Conservation (phyloP, 2,113 vertebrate genomes). For the Hystrix brachyura region DNA sequence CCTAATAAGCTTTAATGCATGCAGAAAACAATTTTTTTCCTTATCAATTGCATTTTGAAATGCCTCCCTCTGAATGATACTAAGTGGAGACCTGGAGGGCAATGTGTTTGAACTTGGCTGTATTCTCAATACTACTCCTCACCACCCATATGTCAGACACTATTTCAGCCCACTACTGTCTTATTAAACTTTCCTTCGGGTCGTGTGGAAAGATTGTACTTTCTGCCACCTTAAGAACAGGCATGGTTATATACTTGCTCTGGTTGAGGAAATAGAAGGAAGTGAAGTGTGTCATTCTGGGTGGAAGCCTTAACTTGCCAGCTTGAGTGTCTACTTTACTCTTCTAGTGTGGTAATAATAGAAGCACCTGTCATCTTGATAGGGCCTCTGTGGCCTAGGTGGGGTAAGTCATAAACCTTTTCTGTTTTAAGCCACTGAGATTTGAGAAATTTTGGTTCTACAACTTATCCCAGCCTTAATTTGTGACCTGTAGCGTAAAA, state of each 20-base stretch:
- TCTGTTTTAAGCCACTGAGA: conserved; percentile 13
- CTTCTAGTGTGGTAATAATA: background rate
- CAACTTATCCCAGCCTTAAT: background rate
- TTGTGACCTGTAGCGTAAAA: background rate
- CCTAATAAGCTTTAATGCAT: background rate
- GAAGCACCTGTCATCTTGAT: background rate
- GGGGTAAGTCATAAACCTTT: background rate
- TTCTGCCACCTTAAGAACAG: background rate
- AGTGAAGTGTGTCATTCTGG: background rate
- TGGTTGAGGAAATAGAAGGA: background rate
- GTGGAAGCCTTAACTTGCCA: background rate
- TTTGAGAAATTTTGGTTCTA: background rate
- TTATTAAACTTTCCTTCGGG: background rate
- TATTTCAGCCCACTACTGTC: background rate
- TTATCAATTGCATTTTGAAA: background rate
- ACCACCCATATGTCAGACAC: background rate
- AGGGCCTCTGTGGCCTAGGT: background rate
- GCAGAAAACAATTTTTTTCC: background rate
- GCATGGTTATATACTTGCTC: background rate
- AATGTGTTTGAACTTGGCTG: background rate
- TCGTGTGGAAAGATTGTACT: background rate
- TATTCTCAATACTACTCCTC: background rate
- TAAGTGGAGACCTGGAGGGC: background rate
- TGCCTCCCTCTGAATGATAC: background rate
- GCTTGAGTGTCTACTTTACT: background rate